phyloP scores from a whole-genome alignment of 2,888 invertebrate genomes.

The Andricus curvator region DNA sequence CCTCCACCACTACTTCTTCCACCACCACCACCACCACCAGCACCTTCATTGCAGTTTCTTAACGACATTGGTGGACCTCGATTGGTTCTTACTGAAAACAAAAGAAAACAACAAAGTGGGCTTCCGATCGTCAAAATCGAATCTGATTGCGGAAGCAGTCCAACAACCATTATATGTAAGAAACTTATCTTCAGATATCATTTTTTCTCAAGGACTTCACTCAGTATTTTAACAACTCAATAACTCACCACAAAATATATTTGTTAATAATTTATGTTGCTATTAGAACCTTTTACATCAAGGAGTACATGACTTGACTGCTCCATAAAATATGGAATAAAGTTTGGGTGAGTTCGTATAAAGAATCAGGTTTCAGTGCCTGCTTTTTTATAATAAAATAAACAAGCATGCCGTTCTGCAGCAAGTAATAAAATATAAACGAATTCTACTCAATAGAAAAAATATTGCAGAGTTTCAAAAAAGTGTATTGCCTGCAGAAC shows the following conservation, averaged over 20 bases:
- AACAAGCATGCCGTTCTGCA: too few species aligned
- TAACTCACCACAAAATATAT: neutral
- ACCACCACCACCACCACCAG: constrained; percentile 84
- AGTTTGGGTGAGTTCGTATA: too few species aligned
- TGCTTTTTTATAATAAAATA: too few species aligned
- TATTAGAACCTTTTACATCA: neutral
- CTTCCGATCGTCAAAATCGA: constrained; percentile 86
- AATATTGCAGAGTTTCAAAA: too few species aligned
- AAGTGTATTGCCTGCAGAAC: too few species aligned
- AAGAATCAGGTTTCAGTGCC: too few species aligned
- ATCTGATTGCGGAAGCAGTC: constrained; percentile 80
- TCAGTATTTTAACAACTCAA: neutral
- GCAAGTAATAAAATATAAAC: too few species aligned
- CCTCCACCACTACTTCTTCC: constrained; percentile 78
- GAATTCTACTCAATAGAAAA: too few species aligned
- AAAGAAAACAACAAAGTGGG: constrained; percentile 81
- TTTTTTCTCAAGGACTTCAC: neutral
- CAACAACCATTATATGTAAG: constrained; percentile 74
- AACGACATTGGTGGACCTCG: constrained; percentile 81
- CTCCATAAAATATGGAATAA: too few species aligned
- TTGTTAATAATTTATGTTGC: neutral
- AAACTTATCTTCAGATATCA: neutral
- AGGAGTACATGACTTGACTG: too few species aligned
- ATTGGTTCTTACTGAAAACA: constrained; percentile 82
- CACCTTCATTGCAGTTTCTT: constrained; percentile 84